Conservation (phyloP, 1,140 invertebrate genomes). For the Hestina assimilis region DNA sequence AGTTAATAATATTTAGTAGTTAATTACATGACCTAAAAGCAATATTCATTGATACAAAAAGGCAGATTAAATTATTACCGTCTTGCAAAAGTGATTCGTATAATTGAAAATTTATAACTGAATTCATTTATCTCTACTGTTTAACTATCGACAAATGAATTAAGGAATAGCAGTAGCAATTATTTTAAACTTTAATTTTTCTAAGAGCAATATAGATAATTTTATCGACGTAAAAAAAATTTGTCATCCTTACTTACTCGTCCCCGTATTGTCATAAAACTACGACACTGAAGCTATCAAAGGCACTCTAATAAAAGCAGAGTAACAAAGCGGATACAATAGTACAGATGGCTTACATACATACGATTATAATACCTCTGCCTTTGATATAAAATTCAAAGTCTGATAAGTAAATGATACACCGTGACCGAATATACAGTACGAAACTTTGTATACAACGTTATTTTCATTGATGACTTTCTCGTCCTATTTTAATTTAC, state of each 20-base stretch:
- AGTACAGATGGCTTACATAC: conserved; percentile 28
- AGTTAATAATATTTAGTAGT: background rate
- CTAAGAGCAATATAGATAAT: conserved; percentile 14
- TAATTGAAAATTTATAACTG: conserved; percentile 27
- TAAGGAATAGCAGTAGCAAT: conserved; percentile 16
- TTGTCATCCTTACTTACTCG: conserved; percentile 29
- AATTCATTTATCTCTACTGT: conserved; percentile 24
- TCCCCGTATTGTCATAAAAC: conserved; percentile 49
- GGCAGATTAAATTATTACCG: conserved; percentile 13
- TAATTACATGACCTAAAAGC: background rate
- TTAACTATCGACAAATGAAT: conserved; percentile 13
- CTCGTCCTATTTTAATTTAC: conserved; percentile 36
- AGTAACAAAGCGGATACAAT: conserved; percentile 52
- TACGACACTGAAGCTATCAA: conserved; percentile 57
- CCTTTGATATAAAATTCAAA: conserved; percentile 7
- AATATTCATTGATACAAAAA: conserved; percentile 1
- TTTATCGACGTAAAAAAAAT: conserved; percentile 34
- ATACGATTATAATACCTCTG: conserved; percentile 17
- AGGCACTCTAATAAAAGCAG: conserved; percentile 62
- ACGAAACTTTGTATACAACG: conserved; percentile 46
- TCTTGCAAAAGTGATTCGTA: conserved; percentile 19
- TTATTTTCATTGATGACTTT: conserved; percentile 46
- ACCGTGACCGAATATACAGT: conserved; percentile 15
- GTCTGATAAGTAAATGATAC: conserved; percentile 9
- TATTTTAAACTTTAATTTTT: conserved; percentile 17